Evolutionary conservation across 2,113 vertebrate genomes (phyloP).

Genomic region (Oncorhynchus tshawytscha): DNA sequence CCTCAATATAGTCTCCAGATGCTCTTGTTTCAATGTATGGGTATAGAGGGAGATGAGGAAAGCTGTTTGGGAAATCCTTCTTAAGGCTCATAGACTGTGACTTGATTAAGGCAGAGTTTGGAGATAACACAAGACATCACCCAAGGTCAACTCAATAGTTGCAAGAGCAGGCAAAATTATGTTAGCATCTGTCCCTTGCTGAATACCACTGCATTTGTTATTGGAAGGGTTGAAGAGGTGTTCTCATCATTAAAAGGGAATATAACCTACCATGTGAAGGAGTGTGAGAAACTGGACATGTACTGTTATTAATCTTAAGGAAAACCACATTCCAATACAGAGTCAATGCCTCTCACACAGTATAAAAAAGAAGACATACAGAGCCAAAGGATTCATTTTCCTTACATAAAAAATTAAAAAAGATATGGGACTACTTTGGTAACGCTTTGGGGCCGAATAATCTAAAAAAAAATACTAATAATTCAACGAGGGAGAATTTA

Average conservation of each 20-base stretch:
- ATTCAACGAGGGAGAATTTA: constrained; percentile 23
- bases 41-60: constrained; percentile 11
- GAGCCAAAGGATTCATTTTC: constrained; percentile 17
- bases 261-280: neutral
- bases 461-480: neutral
- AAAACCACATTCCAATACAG: neutral
- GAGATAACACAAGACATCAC: constrained; percentile 31
- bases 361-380: constrained; percentile 1
- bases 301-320: neutral
- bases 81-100: neutral
- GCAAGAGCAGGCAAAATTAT: constrained; percentile 21
- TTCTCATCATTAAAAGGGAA: neutral
- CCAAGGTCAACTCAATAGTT: constrained; percentile 27
- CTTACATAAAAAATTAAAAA: constrained; percentile 7
- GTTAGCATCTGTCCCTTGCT: constrained; percentile 12
- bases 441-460: constrained; percentile 33
- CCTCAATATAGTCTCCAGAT: constrained; percentile 5
- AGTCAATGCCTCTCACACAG: neutral
- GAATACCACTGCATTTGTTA: neutral
- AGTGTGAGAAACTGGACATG: neutral
- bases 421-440: constrained; percentile 27
- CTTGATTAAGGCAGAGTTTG: neutral
- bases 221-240: neutral
- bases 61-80: neutral
- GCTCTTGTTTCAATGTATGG: constrained; percentile 39